These are phyloP conservation scores for Rhinoraja longicauda DNA, from an alignment of 2,797 vertebrate genomes.

Conservation along the genomic window DNA sequence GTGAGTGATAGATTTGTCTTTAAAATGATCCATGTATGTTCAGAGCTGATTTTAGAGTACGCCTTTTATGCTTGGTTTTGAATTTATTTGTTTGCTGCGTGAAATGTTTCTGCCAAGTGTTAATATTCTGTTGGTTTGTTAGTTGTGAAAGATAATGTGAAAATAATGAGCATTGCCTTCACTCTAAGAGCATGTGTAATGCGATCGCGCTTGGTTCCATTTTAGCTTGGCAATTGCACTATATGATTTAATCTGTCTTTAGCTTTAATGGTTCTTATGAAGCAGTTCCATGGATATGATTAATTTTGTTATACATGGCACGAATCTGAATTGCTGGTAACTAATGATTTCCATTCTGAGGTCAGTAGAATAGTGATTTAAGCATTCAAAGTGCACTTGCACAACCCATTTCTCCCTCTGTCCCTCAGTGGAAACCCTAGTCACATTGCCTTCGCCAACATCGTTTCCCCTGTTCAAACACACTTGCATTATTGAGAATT, in stretches of 20 bases:
- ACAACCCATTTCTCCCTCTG: background rate
- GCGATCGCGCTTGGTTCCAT: background rate
- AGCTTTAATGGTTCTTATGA: background rate
- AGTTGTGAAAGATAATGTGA: background rate
- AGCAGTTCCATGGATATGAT: background rate
- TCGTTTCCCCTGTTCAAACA: background rate
- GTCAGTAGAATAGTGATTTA: background rate
- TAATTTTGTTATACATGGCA: background rate
- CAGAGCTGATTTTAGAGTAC: background rate
- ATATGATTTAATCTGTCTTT: background rate
- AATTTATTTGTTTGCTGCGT: background rate
- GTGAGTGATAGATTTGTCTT: background rate
- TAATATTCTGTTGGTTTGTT: constrained; percentile 11
- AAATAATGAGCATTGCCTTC: background rate
- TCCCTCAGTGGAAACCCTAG: background rate
- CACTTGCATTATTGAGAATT: background rate
- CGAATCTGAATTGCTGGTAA: background rate
- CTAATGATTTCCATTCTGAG: background rate
- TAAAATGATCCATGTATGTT: constrained; percentile 1
- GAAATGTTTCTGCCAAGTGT: background rate
- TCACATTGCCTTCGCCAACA: background rate
- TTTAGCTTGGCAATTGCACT: constrained; percentile 17
- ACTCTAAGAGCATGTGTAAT: background rate
- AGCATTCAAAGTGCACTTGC: background rate
- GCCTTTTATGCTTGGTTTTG: background rate